Evolutionary conservation across 2,113 vertebrate species (phyloP), one percentile per base, ranked within the genome.

Genomic region (Chaenocephalus aceratus): DNA sequence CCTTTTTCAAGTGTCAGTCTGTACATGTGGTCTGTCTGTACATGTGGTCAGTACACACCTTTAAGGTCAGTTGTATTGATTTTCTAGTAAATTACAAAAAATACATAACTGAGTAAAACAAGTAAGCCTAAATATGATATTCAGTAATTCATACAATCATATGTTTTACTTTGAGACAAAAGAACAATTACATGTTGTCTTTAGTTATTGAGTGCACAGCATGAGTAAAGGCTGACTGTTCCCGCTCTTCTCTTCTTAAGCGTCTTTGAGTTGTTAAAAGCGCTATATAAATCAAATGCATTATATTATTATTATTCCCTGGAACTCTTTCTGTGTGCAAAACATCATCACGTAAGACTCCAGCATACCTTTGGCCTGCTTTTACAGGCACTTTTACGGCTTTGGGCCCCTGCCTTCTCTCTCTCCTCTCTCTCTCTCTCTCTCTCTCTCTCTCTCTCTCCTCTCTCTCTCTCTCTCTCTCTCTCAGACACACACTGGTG

Each of bases 281-380:
- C 21, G 21, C 21, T 21, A 21, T 21, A 21, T 21, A 21, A 21
- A 21, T 21, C 21, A 21, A 21, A 21, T 21, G 21, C 21, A 21
- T 21, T 21, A 21, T 21, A 21, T 21, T 21, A 21, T 21, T 21
- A 21, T 21, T 21, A 21, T 52, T 2, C 21, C 13, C 61, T 86
- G 72, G n/a, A 70, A 71, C 72, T 79, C 26, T 46, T 44, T 54
- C 46, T 77, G 44, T 82, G 60, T 77, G 63, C 53, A 36, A 69
- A 68, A 51, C 57, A 34, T 69, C 66, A 54, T 88, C 88, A 90
- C 83, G 77, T 90, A 89, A 90, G 84, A 36, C 68, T 83, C 14
- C 53, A 59, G 56, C 77, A 80, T 81, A 82, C 61, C 84, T 88
- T 71, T 84, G 61, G 68, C 69, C 73, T 65, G 77, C 72, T 84